Base-by-base conservation (phyloP, 2,797 vertebrate genomes). In the Pangasius djambal region DNA sequence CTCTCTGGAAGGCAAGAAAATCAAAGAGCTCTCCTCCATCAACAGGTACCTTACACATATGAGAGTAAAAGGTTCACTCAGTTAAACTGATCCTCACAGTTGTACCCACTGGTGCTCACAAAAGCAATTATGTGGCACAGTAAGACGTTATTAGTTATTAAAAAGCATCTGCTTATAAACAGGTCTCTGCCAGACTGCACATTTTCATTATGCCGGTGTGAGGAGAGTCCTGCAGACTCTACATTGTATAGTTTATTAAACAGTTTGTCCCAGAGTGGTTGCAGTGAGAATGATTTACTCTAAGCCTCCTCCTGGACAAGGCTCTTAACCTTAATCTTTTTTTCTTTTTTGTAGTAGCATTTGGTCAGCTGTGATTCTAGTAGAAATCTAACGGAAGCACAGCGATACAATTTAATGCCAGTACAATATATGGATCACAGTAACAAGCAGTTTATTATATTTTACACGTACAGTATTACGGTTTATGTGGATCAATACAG, bases 1-100 rank as follows among this genome's bases (percentile, higher is more conserved):
- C 94, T 99, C 98, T 92, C 95, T 99, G 95, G 98, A 99, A 94
- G 97, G 98, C 90, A 97, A 97, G 95, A 98, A 98, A 94, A 97
- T 97, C 78, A 98, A 98, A 93, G 97, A 98, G 89, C 93, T 97
- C 85, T 97, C 97, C 0, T 93, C 95, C 82, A 95, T 97, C 93
- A 98, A 96, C 96, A 97, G 97, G 98, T 99, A 95, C 6, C 44
- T 61, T 61, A 89, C 65, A 16, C 83, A 59, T 22, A 63, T 65
- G 48, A 55, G 18, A 83, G 44, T 74, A 48, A 81, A 67, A 87
- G 4, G 20, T 78, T 57, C 50, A 70, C 77, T 37, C n/a, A 78
- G 85, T 70, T 81, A 83, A 18, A 59, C 16, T 31, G 18, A 40
- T 67, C 65, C 57, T 88, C 40, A 77, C 50, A 78, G 16, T 20